A percentile compares a stretch with the other conserved stretches of the same genome.
phyloP scores from a whole-genome alignment of 23 tunicate species.

The Halocynthia roretzi region DNA sequence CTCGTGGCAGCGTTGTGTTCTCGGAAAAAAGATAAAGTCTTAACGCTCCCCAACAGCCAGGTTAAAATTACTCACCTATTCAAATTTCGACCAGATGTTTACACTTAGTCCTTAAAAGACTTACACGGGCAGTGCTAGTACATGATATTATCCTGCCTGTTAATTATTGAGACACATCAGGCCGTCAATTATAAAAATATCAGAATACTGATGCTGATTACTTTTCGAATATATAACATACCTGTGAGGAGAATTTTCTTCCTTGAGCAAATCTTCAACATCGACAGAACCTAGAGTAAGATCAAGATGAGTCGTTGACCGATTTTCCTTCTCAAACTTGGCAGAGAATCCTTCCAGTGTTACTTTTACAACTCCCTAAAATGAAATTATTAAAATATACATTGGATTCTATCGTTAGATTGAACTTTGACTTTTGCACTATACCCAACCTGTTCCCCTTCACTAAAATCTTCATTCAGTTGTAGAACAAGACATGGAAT shows the following conservation, averaged over 20 bases:
- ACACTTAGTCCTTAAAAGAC: no score
- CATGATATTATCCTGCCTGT: no score
- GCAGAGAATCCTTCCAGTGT: slow-evolving; percentile 54
- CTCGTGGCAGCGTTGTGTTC: neutral
- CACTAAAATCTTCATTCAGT: slow-evolving; percentile 80
- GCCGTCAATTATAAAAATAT: no score
- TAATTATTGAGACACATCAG: no score
- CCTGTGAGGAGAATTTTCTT: slow-evolving; percentile 26
- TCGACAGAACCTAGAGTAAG: slow-evolving; percentile 83
- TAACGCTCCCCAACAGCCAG: no score
- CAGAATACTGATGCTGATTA: no score
- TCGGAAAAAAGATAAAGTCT: neutral
- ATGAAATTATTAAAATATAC: neutral
- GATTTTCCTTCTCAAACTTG: slow-evolving; percentile 63
- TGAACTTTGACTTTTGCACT: neutral
- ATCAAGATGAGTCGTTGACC: slow-evolving; percentile 55
- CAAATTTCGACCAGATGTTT: no score
- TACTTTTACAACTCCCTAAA: slow-evolving; percentile 84
- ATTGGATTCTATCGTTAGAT: neutral
- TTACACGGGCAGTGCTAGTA: no score
- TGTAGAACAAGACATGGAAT: slow-evolving; percentile 69
- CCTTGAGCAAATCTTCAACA: slow-evolving; percentile 64
- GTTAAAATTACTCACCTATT: no score
- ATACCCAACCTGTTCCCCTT: slow-evolving; percentile 62
- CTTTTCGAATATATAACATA: no score